Evolutionary conservation across 2,113 vertebrate species (phyloP).

Genomic region (Oreocharis arfaki): DNA sequence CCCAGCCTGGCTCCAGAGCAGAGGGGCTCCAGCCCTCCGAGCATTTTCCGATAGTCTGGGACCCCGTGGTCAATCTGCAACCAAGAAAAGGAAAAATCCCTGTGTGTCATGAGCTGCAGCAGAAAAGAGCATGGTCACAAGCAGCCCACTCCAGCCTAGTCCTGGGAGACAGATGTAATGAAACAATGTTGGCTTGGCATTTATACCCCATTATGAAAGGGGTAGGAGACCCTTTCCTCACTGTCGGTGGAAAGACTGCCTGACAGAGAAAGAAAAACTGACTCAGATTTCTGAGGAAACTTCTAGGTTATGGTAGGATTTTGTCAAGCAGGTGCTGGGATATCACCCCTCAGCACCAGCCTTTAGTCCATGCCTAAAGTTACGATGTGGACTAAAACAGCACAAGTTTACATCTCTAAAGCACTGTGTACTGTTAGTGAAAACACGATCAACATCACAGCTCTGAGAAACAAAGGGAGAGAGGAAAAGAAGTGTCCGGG

Average conservation of each 20-base stretch:
- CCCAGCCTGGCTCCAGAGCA: not conserved
- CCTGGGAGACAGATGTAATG: not conserved
- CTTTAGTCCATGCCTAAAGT: not conserved
- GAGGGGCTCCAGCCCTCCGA: accelerated
- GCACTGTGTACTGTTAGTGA: accelerated
- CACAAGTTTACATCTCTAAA: not conserved
- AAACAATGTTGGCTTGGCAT: not conserved
- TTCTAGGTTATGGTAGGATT: accelerated
- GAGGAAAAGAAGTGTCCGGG: not conserved
- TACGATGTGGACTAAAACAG: not conserved
- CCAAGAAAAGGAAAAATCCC: not conserved
- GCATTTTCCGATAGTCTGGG: not conserved
- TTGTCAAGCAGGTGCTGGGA: not conserved
- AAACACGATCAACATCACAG: not conserved
- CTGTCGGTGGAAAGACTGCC: not conserved
- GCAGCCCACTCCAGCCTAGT: not conserved
- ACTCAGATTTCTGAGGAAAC: not conserved
- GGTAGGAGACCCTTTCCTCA: not conserved
- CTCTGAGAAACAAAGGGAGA: not conserved
- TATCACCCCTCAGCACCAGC: not conserved
- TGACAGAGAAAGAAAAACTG: not conserved
- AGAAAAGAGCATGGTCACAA: not conserved
- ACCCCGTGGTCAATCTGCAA: not conserved
- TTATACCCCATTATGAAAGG: not conserved
- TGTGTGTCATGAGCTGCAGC: not conserved